A percentile compares a stretch with the other conserved stretches of the same genome.
These are phyloP conservation scores for Calephelis perditalis DNA, from an alignment of 2,888 invertebrate species.

Conservation along the genomic window DNA sequence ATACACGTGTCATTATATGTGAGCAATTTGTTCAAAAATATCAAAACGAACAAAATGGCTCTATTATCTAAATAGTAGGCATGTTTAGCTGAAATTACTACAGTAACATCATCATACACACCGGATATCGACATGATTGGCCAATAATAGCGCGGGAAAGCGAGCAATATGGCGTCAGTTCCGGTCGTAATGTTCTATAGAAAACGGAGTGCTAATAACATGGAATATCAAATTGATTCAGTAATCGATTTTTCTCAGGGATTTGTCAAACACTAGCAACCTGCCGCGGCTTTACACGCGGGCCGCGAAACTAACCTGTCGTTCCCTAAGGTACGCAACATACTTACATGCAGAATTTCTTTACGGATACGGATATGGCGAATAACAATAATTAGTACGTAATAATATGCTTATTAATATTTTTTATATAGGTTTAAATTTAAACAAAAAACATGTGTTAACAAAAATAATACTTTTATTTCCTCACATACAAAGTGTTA, in stretches of 20 bases:
- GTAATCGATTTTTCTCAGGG: conserved; percentile 33
- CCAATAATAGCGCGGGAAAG: conserved; percentile 55
- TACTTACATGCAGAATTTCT: too few species aligned
- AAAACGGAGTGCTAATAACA: conserved; percentile 45
- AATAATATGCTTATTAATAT: too few species aligned
- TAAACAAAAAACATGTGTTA: too few species aligned
- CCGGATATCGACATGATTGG: conserved; percentile 64
- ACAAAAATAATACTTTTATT: too few species aligned
- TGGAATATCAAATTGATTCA: conserved; percentile 39
- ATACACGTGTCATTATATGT: conserved; percentile 3
- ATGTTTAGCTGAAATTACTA: conserved; percentile 8
- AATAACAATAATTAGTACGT: too few species aligned
- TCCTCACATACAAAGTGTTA: too few species aligned
- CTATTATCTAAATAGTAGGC: conserved; percentile 4
- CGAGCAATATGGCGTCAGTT: conserved; percentile 58
- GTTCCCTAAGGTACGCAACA: too few species aligned
- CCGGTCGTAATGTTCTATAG: conserved; percentile 31
- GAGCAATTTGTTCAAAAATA: conserved; percentile 2
- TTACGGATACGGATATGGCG: too few species aligned
- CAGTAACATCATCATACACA: conserved; percentile 21
- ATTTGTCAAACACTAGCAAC: background rate
- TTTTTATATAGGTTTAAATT: too few species aligned
- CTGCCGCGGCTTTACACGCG: too few species aligned
- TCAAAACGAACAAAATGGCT: conserved; percentile 2
- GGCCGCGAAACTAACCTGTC: too few species aligned